Conservation (phyloP, 2,888 invertebrate species). For the Phyllotreta cruciferae region DNA sequence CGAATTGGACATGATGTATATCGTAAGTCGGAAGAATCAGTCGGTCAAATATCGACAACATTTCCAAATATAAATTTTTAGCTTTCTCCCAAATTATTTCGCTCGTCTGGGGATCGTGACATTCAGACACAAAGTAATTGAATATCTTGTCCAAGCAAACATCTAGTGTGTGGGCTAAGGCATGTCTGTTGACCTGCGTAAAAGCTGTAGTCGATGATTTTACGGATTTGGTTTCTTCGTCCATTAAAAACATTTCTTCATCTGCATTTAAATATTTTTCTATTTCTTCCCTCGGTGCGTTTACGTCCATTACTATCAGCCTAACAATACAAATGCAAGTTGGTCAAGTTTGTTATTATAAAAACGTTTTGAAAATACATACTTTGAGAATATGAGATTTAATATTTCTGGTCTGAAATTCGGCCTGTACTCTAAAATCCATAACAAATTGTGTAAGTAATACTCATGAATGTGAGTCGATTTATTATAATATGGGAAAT, state of each 20-base stretch:
- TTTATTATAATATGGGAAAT: slow-evolving; percentile 81
- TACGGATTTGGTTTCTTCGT: slow-evolving; percentile 61
- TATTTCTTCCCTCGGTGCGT: slow-evolving; percentile 67
- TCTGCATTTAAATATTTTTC: slow-evolving; percentile 53
- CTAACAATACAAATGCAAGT: slow-evolving; percentile 59
- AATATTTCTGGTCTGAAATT: slow-evolving; percentile 73
- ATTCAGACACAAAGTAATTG: slow-evolving; percentile 70
- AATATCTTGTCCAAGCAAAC: slow-evolving; percentile 78
- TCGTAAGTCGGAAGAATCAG: slow-evolving; percentile 84
- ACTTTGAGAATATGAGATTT: slow-evolving; percentile 79
- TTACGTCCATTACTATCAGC: slow-evolving; percentile 77
- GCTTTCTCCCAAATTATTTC: slow-evolving; percentile 65
- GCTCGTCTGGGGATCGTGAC: slow-evolving; percentile 60
- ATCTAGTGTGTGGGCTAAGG: slow-evolving; percentile 73
- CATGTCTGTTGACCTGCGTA: slow-evolving; percentile 44
- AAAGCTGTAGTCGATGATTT: slow-evolving; percentile 50
- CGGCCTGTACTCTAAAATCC: slow-evolving; percentile 78
- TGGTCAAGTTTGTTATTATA: not conserved
- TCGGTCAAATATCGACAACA: slow-evolving; percentile 77
- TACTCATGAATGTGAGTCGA: slow-evolving; percentile 73
- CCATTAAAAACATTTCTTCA: slow-evolving; percentile 65
- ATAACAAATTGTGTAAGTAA: slow-evolving; percentile 80
- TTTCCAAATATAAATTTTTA: slow-evolving; percentile 66
- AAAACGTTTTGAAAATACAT: slow-evolving; percentile 53
- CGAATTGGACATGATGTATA: slow-evolving; percentile 79